These are phyloP conservation scores for Eupelmus urozonus DNA, from an alignment of 2,888 invertebrate species.

Conservation along the genomic window DNA sequence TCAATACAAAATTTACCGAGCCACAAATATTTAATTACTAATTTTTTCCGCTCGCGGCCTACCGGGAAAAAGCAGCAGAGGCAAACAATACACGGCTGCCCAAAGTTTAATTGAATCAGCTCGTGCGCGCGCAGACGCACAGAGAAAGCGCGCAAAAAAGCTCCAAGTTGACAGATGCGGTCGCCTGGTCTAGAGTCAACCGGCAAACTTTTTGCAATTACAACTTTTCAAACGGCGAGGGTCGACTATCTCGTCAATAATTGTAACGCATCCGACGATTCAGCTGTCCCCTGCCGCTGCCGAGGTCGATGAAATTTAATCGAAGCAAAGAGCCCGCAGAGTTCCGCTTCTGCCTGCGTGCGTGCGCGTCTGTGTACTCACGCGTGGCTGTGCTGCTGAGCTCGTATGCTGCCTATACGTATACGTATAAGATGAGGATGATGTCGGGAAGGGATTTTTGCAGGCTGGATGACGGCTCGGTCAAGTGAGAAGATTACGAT, in stretches of 20 bases:
- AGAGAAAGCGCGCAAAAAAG: neutral
- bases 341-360: neutral
- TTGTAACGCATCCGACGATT: conserved; percentile 23
- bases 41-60: neutral
- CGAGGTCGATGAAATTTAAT: conserved; percentile 49
- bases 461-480: no score
- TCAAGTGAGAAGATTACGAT: no score
- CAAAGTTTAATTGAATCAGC: conserved; percentile 31
- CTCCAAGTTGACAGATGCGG: neutral
- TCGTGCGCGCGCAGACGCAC: neutral
- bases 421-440: no score
- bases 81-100: no score
- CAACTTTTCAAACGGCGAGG: conserved; percentile 37
- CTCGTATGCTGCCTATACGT: neutral
- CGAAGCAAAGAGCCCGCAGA: conserved; percentile 38
- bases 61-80: no score
- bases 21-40: neutral
- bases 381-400: no score
- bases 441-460: neutral
- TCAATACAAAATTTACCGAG: neutral
- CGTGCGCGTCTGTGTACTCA: neutral
- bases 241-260: conserved; percentile 13
- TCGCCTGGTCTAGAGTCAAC: no score
- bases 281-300: neutral
- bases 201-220: conserved; percentile 39